These are phyloP conservation scores for Labeo calbasu DNA, from an alignment of 2,797 vertebrate genomes.

Conservation along the genomic window DNA sequence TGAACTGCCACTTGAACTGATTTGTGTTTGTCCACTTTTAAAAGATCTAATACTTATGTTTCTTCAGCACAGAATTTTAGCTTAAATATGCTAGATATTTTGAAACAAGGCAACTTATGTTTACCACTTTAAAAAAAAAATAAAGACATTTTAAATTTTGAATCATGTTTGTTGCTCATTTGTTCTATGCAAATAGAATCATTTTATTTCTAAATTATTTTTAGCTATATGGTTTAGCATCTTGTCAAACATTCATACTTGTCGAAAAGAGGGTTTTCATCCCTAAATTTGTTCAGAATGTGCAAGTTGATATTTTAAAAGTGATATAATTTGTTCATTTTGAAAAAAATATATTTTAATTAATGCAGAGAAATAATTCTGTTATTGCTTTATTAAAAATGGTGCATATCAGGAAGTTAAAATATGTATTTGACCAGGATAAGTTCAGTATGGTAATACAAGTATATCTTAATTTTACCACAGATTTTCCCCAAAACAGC, in stretches of 20 bases:
- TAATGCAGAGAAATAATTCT: not conserved
- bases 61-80: slow-evolving; percentile 27
- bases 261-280: not conserved
- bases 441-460: not conserved
- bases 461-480: not conserved
- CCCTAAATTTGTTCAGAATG: not conserved
- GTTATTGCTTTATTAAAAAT: not conserved
- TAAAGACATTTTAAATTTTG: slow-evolving; percentile 52
- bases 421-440: not conserved
- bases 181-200: slow-evolving; percentile 42
- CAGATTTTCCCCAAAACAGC: not conserved
- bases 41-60: slow-evolving; percentile 12
- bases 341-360: not conserved
- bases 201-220: not conserved
- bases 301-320: not conserved
- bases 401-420: not conserved
- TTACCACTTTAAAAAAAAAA: slow-evolving; percentile 61
- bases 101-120: slow-evolving; percentile 54
- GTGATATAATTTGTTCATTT: not conserved
- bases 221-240: not conserved
- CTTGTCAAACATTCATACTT: not conserved
- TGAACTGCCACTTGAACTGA: not conserved
- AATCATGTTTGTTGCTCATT: slow-evolving; percentile 63
- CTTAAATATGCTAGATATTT: slow-evolving; percentile 40
- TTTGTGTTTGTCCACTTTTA: not conserved